Percentiles rank a stretch among this genome's conserved stretches.
Conservation (phyloP, 64 coral and sea anemone species). For the Astreopora myriophthalma region DNA sequence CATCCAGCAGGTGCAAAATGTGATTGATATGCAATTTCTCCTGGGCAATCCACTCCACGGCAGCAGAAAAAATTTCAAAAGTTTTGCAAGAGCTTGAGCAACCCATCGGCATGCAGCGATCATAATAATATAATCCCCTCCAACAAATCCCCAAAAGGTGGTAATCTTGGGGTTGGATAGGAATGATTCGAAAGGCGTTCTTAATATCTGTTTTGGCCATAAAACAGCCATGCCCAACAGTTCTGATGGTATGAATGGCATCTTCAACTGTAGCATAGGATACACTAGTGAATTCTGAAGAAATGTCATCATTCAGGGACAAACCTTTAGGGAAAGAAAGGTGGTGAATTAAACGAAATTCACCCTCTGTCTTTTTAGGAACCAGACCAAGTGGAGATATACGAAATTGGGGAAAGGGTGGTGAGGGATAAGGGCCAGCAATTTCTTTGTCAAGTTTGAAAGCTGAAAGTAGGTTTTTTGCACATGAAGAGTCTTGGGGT, state of each 20-base stretch:
- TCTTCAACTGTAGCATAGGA: slow-evolving; percentile 28
- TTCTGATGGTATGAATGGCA: slow-evolving; percentile 13
- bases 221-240: slow-evolving; percentile 20
- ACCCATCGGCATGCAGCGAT: neutral
- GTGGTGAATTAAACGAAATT: slow-evolving; percentile 20
- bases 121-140: slow-evolving; percentile 27
- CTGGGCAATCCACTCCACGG: neutral
- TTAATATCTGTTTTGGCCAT: slow-evolving; percentile 41
- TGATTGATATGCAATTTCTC: neutral
- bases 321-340: slow-evolving; percentile 5
- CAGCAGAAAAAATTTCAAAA: slow-evolving; percentile 1
- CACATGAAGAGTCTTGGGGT: neutral
- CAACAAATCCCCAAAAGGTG: slow-evolving; percentile 11
- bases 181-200: slow-evolving; percentile 46
- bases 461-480: neutral
- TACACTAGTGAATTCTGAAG: neutral
- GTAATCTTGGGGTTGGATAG: slow-evolving; percentile 14
- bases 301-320: slow-evolving; percentile 37
- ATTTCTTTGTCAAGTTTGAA: neutral
- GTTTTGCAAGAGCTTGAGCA: slow-evolving; percentile 13
- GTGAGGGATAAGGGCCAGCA: slow-evolving; percentile 1
- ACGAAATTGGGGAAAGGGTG: slow-evolving; percentile 5
- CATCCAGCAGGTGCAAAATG: neutral
- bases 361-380: neutral
- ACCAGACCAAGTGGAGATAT: neutral